Base-by-base conservation (phyloP, 1,140 invertebrate genomes). In the Orius insidiosus region DNA sequence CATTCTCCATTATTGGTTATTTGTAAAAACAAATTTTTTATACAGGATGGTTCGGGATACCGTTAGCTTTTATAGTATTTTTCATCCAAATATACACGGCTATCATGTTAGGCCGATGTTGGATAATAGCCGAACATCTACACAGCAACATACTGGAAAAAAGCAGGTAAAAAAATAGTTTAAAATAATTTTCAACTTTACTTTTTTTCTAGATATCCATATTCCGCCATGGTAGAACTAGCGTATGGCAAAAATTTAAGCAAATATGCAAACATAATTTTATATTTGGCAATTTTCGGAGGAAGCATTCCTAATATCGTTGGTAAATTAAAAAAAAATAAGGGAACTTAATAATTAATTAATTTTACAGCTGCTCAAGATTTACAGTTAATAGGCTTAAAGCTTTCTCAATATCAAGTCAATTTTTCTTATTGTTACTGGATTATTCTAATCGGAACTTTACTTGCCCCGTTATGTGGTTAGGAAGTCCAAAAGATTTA, bases 401-500 rank as follows among this genome's bases (percentile, higher is more conserved):
- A 78, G 61, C 65, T 80, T 46, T 70, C 70, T 0, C 63, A 66
- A 1, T 64, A 70, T 3, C 56, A 62, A 31, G 71, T 80, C 46
- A 65, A 74, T 53, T 60, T 84, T 13, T 78, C 79, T 0, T 83
- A 76, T 53, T 84, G 80, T 54, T 75, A 79, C 49, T 84, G 80
- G 79, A 68, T 83, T 53, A 58, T 83, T 2, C 54, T 82, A 6
- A 63, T 84, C 5, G 80, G 76, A 0, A 42, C 77, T 2, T 54
- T 78, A 40, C 62, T 84, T 81, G 78, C n/a, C 80, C 81, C 1
- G 60, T 83, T 35, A 75, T 83, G 70, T 84, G 80, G 80, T 63
- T 84, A n/a, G 80, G 80, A 37, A 83, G 80, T 53, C 81, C 81
- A 0, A 80, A 81, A 59, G 78, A 85, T 56, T 82, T 84, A 77